Conservation (phyloP, 2,888 invertebrate genomes). For the Meandrusa payeni region DNA sequence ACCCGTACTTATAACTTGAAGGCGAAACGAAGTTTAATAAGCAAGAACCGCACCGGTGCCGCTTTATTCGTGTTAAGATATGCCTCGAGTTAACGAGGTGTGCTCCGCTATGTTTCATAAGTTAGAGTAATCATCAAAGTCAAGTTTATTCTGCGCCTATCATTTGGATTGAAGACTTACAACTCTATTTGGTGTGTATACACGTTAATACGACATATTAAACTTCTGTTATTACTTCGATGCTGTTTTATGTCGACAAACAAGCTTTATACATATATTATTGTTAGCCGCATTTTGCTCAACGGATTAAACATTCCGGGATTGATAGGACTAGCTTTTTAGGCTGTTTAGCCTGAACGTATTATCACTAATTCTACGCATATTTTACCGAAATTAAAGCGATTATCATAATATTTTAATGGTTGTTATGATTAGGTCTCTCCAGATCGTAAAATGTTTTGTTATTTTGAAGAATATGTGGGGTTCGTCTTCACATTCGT, state of each 20-base stretch:
- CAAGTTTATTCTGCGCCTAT: constrained; percentile 28
- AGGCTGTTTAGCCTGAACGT: no score
- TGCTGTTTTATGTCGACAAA: constrained; percentile 1
- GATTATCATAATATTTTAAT: no score
- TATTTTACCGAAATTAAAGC: no score
- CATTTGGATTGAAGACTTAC: constrained; percentile 20
- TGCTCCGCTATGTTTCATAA: constrained; percentile 32
- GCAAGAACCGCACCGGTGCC: constrained; percentile 52
- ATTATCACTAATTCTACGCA: no score
- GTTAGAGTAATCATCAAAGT: constrained; percentile 31
- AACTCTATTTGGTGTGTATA: constrained; percentile 20
- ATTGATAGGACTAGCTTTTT: no score
- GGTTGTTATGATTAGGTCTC: no score
- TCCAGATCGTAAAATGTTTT: no score
- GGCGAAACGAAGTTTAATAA: constrained; percentile 56
- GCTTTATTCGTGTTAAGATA: constrained; percentile 40
- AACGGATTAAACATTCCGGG: no score
- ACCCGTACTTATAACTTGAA: constrained; percentile 33
- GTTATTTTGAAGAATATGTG: no score
- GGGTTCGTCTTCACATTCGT: no score
- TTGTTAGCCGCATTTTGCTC: no score
- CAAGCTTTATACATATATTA: no score
- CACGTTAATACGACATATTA: constrained; percentile 10
- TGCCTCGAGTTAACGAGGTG: constrained; percentile 38
- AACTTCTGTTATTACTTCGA: constrained; percentile 10